Evolutionary conservation across 2,113 vertebrate species (phyloP).

Genomic region (Brachyhypopomus gauderio): DNA sequence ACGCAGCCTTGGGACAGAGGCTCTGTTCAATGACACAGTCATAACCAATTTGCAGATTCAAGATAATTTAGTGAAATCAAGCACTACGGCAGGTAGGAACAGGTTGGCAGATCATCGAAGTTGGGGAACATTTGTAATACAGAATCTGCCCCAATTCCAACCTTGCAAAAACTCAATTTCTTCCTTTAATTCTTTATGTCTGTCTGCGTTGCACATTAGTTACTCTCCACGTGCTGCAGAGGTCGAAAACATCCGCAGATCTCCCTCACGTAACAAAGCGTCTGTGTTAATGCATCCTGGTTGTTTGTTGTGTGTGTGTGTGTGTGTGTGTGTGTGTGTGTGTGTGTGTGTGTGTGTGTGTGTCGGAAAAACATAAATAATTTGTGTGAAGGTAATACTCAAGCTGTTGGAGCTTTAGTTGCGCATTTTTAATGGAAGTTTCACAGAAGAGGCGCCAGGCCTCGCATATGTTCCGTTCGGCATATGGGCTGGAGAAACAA

Average conservation of each 20-base stretch:
- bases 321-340: slow-evolving; percentile 35
- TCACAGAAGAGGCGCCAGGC: slow-evolving; percentile 81
- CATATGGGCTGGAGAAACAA: slow-evolving; percentile 74
- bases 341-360: slow-evolving; percentile 37
- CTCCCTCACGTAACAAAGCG: slow-evolving; percentile 56
- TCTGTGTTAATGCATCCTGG: slow-evolving; percentile 71
- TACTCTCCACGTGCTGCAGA: too few species aligned
- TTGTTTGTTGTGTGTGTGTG: slow-evolving; percentile 73
- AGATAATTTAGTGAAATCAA: slow-evolving; percentile 15
- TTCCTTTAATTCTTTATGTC: too few species aligned
- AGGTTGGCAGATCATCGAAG: background rate
- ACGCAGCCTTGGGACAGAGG: background rate
- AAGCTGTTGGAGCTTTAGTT: slow-evolving; percentile 83
- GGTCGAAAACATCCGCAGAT: too few species aligned
- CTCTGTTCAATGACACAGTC: slow-evolving; percentile 1
- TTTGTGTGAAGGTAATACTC: slow-evolving; percentile 82
- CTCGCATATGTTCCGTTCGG: slow-evolving; percentile 76
- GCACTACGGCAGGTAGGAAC: background rate
- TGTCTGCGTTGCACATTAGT: too few species aligned
- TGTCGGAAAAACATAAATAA: slow-evolving; percentile 78
- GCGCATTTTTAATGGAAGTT: slow-evolving; percentile 84
- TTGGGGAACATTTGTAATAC: background rate
- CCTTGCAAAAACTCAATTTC: background rate
- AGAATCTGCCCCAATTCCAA: background rate
- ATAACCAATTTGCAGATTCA: background rate